A percentile compares a stretch with the other conserved stretches of the same genome.
Conservation (phyloP, 2,888 invertebrate species). For the Apodemia hepburni region DNA sequence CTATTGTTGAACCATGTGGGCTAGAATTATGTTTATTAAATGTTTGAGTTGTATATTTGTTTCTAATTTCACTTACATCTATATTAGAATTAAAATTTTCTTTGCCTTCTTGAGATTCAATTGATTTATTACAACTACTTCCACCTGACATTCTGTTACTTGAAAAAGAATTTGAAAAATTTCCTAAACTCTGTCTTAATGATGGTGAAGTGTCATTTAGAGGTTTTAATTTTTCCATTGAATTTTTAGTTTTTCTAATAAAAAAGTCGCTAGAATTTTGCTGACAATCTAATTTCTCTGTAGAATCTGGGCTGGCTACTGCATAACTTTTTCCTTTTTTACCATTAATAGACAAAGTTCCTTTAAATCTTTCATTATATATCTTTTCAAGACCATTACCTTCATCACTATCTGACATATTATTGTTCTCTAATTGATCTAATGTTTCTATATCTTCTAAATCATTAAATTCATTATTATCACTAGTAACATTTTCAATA, state of each 20-base stretch:
- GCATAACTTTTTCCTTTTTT: background rate
- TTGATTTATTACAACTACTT: conserved; percentile 9
- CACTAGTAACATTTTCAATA: conserved; percentile 31
- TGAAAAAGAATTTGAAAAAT: background rate
- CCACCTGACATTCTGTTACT: conserved; percentile 14
- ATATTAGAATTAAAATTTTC: conserved; percentile 8
- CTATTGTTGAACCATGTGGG: conserved; percentile 42
- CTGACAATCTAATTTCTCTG: conserved; percentile 8
- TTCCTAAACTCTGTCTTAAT: background rate
- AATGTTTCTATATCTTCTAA: conserved; percentile 35
- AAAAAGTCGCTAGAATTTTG: conserved; percentile 47
- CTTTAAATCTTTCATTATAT: conserved; percentile 59
- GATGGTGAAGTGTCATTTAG: background rate
- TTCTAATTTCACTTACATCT: conserved; percentile 2
- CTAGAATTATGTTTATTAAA: conserved; percentile 48
- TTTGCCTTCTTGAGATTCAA: conserved; percentile 5
- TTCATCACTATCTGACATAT: conserved; percentile 42
- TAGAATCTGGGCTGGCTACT: conserved; percentile 27
- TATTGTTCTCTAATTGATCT: conserved; percentile 31
- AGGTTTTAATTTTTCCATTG: conserved; percentile 1
- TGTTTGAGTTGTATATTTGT: conserved; percentile 34
- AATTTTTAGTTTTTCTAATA: conserved; percentile 11
- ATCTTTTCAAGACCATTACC: conserved; percentile 64
- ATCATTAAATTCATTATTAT: conserved; percentile 36
- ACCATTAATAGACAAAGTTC: conserved; percentile 35